phyloP scores from a whole-genome alignment of 1,140 invertebrate species.

The fruit fly (Drosophila melanogaster) region Release_6_plus_ISO1_MT NT_033779.5:2560501-2561000 shows the following conservation, averaged over 20 bases:
- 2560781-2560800: neutral
- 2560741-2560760: slow-evolving; percentile 66
- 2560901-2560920: neutral
- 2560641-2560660: slow-evolving; percentile 73
- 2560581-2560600: slow-evolving; percentile 15
- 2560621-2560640: slow-evolving; percentile 58
- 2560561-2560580: slow-evolving; percentile 4
- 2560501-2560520: no score
- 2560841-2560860: slow-evolving; percentile 71
- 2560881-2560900: slow-evolving; percentile 54
- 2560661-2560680: slow-evolving; percentile 33
- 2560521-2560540: no score
- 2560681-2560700: slow-evolving; percentile 32
- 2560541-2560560: neutral
- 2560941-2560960: slow-evolving; percentile 50
- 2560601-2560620: slow-evolving; percentile 26
- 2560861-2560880: slow-evolving; percentile 64
- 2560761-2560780: slow-evolving; percentile 57
- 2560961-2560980: slow-evolving; percentile 21
- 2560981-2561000: slow-evolving; percentile 2
- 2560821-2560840: neutral
- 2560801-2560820: neutral
- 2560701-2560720: slow-evolving; percentile 57
- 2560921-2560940: slow-evolving; percentile 47
- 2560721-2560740: slow-evolving; percentile 80